Percentiles rank a stretch among this genome's conserved stretches.
Conservation (phyloP, 2,113 vertebrate genomes). For the Prunella himalayana region DNA sequence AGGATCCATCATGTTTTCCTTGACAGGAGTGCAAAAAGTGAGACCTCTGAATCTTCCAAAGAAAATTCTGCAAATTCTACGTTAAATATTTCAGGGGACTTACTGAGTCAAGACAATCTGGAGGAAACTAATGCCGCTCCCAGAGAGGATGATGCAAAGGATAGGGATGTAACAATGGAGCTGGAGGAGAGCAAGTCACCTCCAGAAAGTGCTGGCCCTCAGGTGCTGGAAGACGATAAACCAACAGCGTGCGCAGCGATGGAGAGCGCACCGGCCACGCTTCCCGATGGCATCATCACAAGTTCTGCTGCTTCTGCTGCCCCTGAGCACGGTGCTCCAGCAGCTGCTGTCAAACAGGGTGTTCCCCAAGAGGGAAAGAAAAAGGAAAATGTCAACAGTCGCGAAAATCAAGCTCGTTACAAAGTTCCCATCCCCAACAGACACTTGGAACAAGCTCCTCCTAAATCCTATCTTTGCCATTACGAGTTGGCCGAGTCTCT, state of each 20-base stretch:
- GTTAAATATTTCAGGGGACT: not conserved
- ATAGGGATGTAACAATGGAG: not conserved
- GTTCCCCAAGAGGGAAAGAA: not conserved
- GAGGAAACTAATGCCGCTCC: not conserved
- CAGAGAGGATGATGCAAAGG: not conserved
- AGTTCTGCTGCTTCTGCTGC: not conserved
- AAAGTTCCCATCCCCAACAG: slow-evolving; percentile 37
- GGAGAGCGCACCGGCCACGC: not conserved
- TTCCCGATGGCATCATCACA: not conserved
- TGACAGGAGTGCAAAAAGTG: not conserved
- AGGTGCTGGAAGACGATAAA: not conserved
- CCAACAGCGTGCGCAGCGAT: fast-evolving
- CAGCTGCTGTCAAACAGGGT: not conserved
- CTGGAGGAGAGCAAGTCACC: not conserved
- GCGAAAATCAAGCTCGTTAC: slow-evolving; percentile 34
- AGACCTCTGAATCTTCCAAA: not conserved
- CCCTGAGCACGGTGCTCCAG: not conserved
- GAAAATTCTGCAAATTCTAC: not conserved
- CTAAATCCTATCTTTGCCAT: slow-evolving; percentile 64
- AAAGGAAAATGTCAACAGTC: not conserved
- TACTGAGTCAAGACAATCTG: not conserved
- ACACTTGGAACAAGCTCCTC: slow-evolving; percentile 37
- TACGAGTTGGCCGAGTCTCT: slow-evolving; percentile 59
- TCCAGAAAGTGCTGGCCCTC: not conserved
- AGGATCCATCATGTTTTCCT: not conserved